Conservation (phyloP, 92 coral and sea anemone genomes). For the Parazoanthus swiftii region DNA sequence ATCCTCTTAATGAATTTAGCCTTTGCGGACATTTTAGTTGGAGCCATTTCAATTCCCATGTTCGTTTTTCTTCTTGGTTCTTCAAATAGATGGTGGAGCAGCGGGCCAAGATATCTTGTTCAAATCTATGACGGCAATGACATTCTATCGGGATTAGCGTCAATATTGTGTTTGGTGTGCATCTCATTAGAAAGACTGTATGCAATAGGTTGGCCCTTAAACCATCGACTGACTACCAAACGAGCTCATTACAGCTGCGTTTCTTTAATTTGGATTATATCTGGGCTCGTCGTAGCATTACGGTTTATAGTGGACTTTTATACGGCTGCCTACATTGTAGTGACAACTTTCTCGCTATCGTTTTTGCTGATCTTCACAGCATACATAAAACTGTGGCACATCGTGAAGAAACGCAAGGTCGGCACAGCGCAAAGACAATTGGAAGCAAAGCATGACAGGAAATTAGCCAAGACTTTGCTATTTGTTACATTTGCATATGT, state of each 20-base stretch:
- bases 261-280: background rate
- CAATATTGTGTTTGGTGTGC: background rate
- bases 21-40: background rate
- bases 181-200: conserved; percentile 17
- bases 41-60: conserved; percentile 6
- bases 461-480: background rate
- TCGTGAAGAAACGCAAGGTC: background rate
- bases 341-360: background rate
- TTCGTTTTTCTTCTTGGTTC: background rate
- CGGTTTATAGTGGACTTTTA: background rate
- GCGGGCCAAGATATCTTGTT: background rate
- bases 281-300: background rate
- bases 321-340: background rate
- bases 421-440: background rate
- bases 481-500: background rate
- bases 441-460: background rate
- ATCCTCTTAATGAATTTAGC: conserved; percentile 5
- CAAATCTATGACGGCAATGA: background rate
- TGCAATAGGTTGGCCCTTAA: conserved; percentile 1
- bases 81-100: background rate
- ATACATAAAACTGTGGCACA: background rate
- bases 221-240: background rate
- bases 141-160: background rate
- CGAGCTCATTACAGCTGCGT: background rate
- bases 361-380: background rate